phyloP scores from a whole-genome alignment of 2,113 vertebrate species.

The Clarias macrocephalus region DNA sequence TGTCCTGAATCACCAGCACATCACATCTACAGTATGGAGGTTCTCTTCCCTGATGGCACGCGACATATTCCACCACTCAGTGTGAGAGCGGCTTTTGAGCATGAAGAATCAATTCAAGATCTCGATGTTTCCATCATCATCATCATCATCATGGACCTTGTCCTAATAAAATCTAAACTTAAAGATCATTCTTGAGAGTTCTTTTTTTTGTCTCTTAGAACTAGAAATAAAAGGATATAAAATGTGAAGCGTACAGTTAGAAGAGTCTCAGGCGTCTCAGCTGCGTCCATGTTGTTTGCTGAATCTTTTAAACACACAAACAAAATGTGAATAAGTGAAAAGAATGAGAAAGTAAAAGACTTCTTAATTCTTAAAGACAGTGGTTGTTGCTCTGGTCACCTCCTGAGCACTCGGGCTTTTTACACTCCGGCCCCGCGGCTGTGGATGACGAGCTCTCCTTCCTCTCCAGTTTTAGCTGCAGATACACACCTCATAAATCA shows the following conservation, averaged over 20 bases:
- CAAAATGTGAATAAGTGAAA: neutral
- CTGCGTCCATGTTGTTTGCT: neutral
- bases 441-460: conserved; percentile 57
- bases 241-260: neutral
- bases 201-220: neutral
- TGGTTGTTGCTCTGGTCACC: conserved; percentile 22
- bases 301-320: neutral
- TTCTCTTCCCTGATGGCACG: too few relatives aligned
- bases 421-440: conserved; percentile 68
- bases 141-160: too few relatives aligned
- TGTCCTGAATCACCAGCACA: too few relatives aligned
- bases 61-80: too few relatives aligned
- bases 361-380: too few relatives aligned
- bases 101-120: too few relatives aligned
- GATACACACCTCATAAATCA: neutral
- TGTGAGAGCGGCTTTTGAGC: too few relatives aligned
- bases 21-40: too few relatives aligned
- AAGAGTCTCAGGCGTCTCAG: neutral
- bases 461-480: conserved; percentile 68
- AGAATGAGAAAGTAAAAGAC: neutral
- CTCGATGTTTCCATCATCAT: too few relatives aligned
- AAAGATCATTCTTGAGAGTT: neutral
- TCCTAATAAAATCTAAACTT: neutral
- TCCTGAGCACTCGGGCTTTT: conserved; percentile 56
- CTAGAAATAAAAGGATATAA: neutral